Conservation (phyloP, 2,888 invertebrate species). For the Trachelus tabidus region DNA sequence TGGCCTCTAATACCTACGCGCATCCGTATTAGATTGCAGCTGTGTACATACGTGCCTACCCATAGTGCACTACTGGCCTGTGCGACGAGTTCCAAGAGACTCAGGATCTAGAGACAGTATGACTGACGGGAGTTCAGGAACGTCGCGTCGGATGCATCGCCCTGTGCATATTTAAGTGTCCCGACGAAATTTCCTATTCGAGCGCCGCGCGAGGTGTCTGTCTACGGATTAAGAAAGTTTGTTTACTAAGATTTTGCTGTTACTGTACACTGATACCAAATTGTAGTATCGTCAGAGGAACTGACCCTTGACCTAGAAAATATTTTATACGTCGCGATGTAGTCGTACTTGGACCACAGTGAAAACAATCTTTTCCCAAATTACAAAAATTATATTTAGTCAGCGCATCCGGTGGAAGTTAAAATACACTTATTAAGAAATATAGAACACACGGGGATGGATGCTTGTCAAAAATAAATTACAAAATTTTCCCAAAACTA, state of each 20-base stretch:
- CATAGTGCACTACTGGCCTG: not conserved
- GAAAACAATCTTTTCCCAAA: not conserved
- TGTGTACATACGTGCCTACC: not conserved
- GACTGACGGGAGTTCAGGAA: not conserved
- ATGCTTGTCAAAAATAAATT: no score
- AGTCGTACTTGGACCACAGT: not conserved
- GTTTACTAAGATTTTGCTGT: not conserved
- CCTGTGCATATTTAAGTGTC: not conserved
- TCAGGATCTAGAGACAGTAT: not conserved
- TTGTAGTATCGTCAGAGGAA: not conserved
- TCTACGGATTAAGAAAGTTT: not conserved
- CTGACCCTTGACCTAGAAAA: not conserved
- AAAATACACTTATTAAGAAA: no score
- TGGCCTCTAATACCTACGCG: not conserved
- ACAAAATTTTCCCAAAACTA: no score
- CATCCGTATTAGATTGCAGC: not conserved
- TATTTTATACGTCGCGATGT: not conserved
- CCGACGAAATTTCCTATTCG: not conserved
- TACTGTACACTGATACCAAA: no score
- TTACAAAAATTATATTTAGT: not conserved
- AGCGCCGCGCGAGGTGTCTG: not conserved
- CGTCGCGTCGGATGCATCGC: not conserved
- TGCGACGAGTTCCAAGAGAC: not conserved
- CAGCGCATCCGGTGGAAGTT: not conserved
- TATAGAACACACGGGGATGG: no score